phyloP scores from a whole-genome alignment of 2,797 vertebrate species.

The Agapornis canus region DNA sequence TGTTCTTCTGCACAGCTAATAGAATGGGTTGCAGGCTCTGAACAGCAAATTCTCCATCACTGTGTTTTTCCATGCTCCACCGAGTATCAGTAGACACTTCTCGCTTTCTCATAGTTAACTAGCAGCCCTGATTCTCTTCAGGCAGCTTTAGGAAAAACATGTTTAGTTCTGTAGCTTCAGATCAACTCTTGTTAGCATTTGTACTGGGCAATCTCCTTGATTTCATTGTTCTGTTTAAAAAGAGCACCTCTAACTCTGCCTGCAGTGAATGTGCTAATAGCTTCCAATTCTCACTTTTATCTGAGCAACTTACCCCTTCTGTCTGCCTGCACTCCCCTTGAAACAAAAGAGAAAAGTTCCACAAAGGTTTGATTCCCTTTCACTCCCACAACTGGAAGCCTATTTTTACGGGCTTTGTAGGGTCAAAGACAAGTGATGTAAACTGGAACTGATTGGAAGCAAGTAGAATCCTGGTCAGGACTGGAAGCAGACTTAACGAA shows the following conservation, averaged over 20 bases:
- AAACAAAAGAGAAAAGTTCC: not conserved
- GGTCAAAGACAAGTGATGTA: not conserved
- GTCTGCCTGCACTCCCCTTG: not conserved
- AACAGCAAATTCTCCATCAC: not conserved
- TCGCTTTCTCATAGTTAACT: not conserved
- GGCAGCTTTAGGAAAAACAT: not conserved
- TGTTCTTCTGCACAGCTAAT: not conserved
- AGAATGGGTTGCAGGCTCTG: not conserved
- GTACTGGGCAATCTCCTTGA: not conserved
- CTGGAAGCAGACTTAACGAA: not conserved
- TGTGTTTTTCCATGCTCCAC: not conserved
- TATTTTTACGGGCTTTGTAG: not conserved
- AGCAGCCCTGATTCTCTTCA: not conserved
- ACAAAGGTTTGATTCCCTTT: not conserved
- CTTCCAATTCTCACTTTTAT: not conserved
- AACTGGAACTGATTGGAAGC: not conserved
- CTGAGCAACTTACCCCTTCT: not conserved
- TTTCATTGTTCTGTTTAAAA: not conserved
- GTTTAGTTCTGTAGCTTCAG: not conserved
- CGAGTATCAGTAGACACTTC: not conserved
- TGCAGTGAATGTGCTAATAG: not conserved
- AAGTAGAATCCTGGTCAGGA: not conserved
- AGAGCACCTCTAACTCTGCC: not conserved
- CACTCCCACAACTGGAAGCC: fast-evolving
- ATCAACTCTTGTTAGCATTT: not conserved